phyloP scores from a whole-genome alignment of 2,113 vertebrate species.

The Takifugu flavidus region DNA sequence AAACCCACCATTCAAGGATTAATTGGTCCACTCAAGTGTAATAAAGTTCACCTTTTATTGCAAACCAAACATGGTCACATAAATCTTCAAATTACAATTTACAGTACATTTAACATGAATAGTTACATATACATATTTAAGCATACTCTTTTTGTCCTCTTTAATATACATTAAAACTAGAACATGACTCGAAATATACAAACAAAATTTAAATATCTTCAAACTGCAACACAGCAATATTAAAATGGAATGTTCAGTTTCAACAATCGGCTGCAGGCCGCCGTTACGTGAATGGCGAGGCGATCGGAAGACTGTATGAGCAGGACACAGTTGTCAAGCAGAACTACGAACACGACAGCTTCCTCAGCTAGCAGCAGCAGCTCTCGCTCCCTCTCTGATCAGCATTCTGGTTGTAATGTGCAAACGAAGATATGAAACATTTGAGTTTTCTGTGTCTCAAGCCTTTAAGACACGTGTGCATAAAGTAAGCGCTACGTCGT shows the following conservation, averaged over 20 bases:
- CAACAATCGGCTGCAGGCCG: conserved; percentile 73
- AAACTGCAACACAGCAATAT: conserved; percentile 85
- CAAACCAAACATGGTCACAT: conserved; percentile 91
- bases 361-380: conserved; percentile 60
- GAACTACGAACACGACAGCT: conserved; percentile 32
- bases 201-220: conserved; percentile 87
- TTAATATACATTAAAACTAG: conserved; percentile 93
- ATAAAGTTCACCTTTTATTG: conserved; percentile 88
- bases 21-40: conserved; percentile 39
- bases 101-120: conserved; percentile 92
- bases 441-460: conserved; percentile 27
- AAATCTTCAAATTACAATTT: conserved; percentile 89
- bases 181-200: conserved; percentile 91
- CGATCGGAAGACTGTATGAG: conserved; percentile 67
- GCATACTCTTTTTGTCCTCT: conserved; percentile 73
- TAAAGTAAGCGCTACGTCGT: conserved; percentile 39
- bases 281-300: conserved; percentile 57
- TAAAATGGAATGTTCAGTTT: conserved; percentile 84
- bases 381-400: conserved; percentile 41
- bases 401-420: conserved; percentile 44
- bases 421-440: conserved; percentile 48
- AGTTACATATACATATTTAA: conserved; percentile 79
- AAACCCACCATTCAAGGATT: conserved; percentile 5
- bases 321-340: conserved; percentile 69
- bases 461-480: conserved; percentile 24